Conservation (phyloP, 92 coral and sea anemone species). For the Epizoanthus illoricatus region DNA sequence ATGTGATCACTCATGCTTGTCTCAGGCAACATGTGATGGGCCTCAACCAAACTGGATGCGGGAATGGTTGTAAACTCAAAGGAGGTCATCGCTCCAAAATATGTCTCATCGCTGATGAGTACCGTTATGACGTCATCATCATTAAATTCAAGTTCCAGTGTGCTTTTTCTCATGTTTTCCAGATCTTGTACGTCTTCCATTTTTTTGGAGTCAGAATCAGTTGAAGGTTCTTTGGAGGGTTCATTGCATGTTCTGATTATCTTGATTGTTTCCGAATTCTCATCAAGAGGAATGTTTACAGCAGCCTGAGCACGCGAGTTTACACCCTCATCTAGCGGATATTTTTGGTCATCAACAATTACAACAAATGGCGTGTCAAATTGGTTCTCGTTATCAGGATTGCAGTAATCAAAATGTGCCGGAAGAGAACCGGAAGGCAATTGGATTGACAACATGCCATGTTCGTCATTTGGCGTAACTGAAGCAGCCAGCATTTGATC, state of each 20-base stretch:
- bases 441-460: background rate
- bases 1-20: background rate
- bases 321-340: background rate
- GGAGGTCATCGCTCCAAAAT: background rate
- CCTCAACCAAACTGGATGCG: background rate
- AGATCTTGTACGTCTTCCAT: no score
- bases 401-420: background rate
- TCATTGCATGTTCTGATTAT: background rate
- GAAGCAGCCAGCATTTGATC: background rate
- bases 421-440: background rate
- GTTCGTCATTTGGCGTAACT: background rate
- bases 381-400: background rate
- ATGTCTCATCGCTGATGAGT: background rate
- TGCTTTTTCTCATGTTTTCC: background rate
- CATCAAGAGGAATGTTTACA: background rate
- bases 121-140: background rate
- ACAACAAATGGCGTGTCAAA: background rate
- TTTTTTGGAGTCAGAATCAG: no score
- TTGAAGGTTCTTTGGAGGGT: no score
- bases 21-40: background rate
- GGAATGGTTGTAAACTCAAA: background rate
- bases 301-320: background rate
- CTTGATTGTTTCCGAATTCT: background rate
- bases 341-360: background rate
- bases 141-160: background rate